Conservation (phyloP, 2,888 invertebrate species). For the Orchesella flavescens region DNA sequence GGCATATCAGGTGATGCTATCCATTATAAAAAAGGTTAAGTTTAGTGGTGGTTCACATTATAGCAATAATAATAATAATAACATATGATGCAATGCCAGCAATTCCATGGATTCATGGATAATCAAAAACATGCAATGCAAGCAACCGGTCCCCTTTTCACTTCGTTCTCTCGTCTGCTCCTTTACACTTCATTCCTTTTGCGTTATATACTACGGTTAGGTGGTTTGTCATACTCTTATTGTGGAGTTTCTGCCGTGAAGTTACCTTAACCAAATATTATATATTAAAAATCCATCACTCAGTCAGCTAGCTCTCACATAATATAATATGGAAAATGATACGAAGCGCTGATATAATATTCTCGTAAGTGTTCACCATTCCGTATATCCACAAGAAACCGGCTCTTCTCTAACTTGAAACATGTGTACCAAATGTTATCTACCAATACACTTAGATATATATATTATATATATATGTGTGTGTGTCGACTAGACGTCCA, state of each 20-base stretch:
- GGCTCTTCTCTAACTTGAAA: conserved; percentile 18
- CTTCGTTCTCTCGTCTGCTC: neutral
- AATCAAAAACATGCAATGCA: conserved; percentile 29
- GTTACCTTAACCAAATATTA: conserved; percentile 3
- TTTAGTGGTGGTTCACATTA: neutral
- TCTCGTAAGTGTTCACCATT: neutral
- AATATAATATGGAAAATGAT: neutral
- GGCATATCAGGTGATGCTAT: conserved; percentile 1
- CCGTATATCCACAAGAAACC: conserved; percentile 4
- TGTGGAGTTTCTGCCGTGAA: neutral
- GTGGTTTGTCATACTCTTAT: neutral
- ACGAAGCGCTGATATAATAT: too few species aligned
- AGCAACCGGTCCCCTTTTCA: conserved; percentile 22
- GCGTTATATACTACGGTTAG: neutral
- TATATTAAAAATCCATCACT: conserved; percentile 63
- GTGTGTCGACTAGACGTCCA: neutral
- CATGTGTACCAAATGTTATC: neutral
- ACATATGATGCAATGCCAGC: neutral
- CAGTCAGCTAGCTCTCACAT: conserved; percentile 12
- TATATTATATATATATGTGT: too few species aligned
- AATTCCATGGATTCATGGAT: conserved; percentile 16
- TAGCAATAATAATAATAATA: neutral
- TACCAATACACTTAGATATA: too few species aligned
- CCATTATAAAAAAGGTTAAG: neutral
- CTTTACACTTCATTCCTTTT: neutral